Base-by-base conservation (phyloP, 2,888 invertebrate genomes). In the Ecliptopera silaceata region DNA sequence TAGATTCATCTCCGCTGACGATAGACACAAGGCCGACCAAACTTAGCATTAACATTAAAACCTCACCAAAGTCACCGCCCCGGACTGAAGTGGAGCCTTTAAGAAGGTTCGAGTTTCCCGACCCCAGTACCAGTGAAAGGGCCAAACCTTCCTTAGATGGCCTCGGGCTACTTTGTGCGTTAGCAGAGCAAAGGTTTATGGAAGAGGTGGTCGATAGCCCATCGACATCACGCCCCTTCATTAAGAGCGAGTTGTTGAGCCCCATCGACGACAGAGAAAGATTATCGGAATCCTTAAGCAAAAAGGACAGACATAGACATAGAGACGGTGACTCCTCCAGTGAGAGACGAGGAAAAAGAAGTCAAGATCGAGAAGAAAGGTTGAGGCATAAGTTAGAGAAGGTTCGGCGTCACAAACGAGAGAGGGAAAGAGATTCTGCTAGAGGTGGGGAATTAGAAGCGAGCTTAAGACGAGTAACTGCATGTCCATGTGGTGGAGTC, bases 171-270 rank as follows among this genome's bases (percentile, higher is more conserved):
- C 82, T 97, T 20, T 97, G 97, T 79, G 96, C 96, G 6, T 86
- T 97, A 57, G 97, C 97, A 0, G 97, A 97, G 74, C 96, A 97
- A 74, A 92, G 96, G 65, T 95, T 96, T 63, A 93, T 95, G 88
- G 96, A 96, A 72, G 96, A 96, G 79, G 95, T 93, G 0, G 92
- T 82, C 1, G 91, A 91, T 41, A 80, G 74, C 42, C 83, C 88
- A 43, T 70, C 80, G 34, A 65, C 82, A 22, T 85, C 83, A 63
- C 79, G 79, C 64, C 80, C 84, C 5, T 87, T 83, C 57, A 85
- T 89, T 36, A 89, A 88, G 69, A 84, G 80, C 47, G 88, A 89
- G 61, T 78, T 86, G 54, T 54, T 86, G 32, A 89, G 85, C 65
- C 88, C 86, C 15, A 80, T 75, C 6, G 86, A 84, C 32, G 77